Conservation (phyloP, 2,797 vertebrate genomes). For the Alectoris magna region DNA sequence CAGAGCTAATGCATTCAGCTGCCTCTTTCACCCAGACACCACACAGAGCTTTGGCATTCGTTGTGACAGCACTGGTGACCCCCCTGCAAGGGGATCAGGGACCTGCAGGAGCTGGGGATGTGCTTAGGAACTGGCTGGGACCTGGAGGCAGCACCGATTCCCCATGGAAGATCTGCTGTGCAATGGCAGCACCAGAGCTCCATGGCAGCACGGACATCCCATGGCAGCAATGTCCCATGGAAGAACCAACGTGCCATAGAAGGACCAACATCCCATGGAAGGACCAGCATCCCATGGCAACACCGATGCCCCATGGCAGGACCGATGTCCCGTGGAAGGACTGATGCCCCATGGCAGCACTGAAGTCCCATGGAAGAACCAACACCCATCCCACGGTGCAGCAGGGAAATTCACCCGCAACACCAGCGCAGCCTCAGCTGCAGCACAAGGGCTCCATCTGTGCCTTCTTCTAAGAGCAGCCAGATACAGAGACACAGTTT, state of each 20-base stretch:
- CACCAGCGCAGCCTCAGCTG: not conserved
- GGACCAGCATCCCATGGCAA: too few relatives aligned
- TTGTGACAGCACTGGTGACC: not conserved
- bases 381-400: too few relatives aligned
- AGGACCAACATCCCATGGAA: too few relatives aligned
- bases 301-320: too few relatives aligned
- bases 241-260: too few relatives aligned
- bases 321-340: not conserved
- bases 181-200: too few relatives aligned
- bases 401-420: not conserved
- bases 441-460: not conserved
- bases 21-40: not conserved
- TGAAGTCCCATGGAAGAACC: too few relatives aligned
- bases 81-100: accelerated
- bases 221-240: too few relatives aligned
- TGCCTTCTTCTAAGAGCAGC: not conserved
- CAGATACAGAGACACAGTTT: not conserved
- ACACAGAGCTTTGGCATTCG: not conserved
- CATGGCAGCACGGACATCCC: too few relatives aligned
- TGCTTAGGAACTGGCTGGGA: not conserved
- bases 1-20: not conserved
- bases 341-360: too few relatives aligned
- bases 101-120: accelerated
- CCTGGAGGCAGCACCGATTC: not conserved
- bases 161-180: too few relatives aligned